Percentiles rank a stretch among this genome's conserved stretches.
These are phyloP conservation scores for Saimiri boliviensis DNA, from an alignment of 2,113 vertebrate genomes.

Conservation along the genomic window DNA sequence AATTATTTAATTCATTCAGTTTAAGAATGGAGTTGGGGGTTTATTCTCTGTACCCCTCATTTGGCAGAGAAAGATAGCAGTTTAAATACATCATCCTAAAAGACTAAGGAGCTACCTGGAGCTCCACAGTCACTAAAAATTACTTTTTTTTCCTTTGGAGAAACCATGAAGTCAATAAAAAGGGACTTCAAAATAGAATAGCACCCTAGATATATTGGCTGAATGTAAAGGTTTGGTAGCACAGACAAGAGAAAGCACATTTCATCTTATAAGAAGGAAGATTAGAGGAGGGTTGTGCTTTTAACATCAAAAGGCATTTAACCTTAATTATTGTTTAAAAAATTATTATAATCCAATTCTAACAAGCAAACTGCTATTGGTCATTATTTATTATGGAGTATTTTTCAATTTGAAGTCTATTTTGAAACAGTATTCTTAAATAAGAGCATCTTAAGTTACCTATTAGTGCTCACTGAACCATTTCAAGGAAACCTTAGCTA, in stretches of 20 bases:
- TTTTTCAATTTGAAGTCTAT: conserved; percentile 7
- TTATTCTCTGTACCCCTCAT: background rate
- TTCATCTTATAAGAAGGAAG: background rate
- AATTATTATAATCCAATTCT: background rate
- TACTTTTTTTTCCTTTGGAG: background rate
- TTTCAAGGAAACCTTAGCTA: conserved; percentile 13
- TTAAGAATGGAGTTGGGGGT: background rate
- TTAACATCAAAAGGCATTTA: background rate
- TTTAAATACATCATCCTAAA: conserved; percentile 10
- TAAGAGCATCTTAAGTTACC: background rate
- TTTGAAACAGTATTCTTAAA: background rate
- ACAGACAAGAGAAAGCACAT: background rate
- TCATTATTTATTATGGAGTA: background rate
- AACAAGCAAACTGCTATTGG: background rate
- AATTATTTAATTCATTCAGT: conserved; percentile 8
- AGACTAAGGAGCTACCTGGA: background rate
- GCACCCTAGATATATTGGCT: background rate
- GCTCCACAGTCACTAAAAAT: background rate
- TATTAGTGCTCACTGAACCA: conserved; percentile 19
- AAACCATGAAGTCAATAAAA: background rate
- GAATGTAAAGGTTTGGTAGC: background rate
- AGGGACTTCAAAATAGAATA: background rate
- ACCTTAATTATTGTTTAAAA: conserved; percentile 7
- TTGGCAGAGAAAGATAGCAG: background rate
- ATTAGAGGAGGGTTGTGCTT: background rate